phyloP scores from a whole-genome alignment of 2,797 vertebrate genomes.

The Halcyon chelicuti region DNA sequence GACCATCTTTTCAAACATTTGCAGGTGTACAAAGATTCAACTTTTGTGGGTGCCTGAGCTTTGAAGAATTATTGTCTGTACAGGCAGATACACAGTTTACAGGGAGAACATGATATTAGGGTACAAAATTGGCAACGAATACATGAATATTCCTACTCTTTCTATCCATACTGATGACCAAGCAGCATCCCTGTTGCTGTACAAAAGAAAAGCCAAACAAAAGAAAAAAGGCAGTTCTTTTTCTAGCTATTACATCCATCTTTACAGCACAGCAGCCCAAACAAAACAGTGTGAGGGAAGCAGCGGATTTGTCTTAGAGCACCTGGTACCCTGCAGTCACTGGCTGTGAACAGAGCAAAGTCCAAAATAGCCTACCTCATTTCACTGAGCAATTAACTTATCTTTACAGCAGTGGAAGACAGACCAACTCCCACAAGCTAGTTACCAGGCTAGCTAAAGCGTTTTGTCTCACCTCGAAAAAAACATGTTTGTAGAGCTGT shows the following conservation, averaged over 20 bases:
- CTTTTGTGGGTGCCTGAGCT: not conserved
- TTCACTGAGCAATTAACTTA: not conserved
- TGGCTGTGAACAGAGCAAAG: not conserved
- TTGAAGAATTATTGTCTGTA: not conserved
- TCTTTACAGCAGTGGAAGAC: not conserved
- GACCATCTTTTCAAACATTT: not conserved
- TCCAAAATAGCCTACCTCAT: not conserved
- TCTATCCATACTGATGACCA: not conserved
- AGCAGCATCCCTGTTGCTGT: not conserved
- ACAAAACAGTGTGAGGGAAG: not conserved
- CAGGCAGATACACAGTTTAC: not conserved
- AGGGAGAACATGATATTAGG: not conserved
- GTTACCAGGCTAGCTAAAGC: not conserved
- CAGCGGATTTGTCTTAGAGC: not conserved
- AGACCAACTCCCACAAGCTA: not conserved
- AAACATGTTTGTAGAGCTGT: not conserved
- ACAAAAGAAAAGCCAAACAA: not conserved
- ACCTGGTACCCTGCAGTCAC: not conserved
- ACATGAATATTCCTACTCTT: not conserved
- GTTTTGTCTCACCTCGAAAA: not conserved
- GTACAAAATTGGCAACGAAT: not conserved
- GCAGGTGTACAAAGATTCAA: not conserved
- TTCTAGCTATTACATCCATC: not conserved
- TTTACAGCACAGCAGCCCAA: not conserved
- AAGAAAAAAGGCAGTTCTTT: not conserved